Base-by-base conservation (phyloP, 1,140 invertebrate species). In the Drosophila miranda region DNA sequence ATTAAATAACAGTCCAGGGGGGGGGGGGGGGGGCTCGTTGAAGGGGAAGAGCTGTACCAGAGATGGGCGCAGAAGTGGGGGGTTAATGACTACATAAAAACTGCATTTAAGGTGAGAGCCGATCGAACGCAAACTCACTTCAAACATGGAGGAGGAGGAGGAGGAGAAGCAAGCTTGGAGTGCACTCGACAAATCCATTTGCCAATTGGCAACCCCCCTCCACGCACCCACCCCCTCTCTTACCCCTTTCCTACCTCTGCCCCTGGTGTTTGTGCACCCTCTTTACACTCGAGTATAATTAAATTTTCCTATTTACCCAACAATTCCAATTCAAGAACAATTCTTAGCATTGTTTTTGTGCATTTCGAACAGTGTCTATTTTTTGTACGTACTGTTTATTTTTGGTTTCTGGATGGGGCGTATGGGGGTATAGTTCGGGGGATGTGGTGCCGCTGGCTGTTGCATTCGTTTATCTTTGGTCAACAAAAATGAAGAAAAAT, bases 391-490 rank as follows among this genome's bases (percentile, higher is more conserved):
- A 62, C 41, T 76, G 58, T 68, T 73, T 76, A 76, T 63, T 75
- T 80, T 75, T 49, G 43, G 49, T 13, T 50, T 68, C 59, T 66
- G 46, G 26, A 73, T 46, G 53, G 50, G 34, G 58, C 56, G 9
- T 21, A 43, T 21, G 43, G 28, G 46, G 9, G 23, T 26, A 26
- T 51, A 60, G 16, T 16, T 16, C 16, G 23, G 16, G 42, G 46
- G 30, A 60, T 28, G 49, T 42, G 41, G 30, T 72, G 73, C 4
- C 34, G 67, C 41, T 72, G 64, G 69, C 64, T 76, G 46, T 80
- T 73, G 74, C 68, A 84, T 59, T 34, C 76, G 81, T 84, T 84
- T 84, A 84, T 83, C 72, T 79, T 83, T 75, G 52, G 28, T 56
- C 59, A 83, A 83, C 56, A 73, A 41, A 13, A 57, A 66, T 34